Percentiles rank a stretch among this genome's conserved stretches.
Evolutionary conservation across 64 coral and sea anemone species (phyloP).

Genomic region (Stichodactyla mertensii): DNA sequence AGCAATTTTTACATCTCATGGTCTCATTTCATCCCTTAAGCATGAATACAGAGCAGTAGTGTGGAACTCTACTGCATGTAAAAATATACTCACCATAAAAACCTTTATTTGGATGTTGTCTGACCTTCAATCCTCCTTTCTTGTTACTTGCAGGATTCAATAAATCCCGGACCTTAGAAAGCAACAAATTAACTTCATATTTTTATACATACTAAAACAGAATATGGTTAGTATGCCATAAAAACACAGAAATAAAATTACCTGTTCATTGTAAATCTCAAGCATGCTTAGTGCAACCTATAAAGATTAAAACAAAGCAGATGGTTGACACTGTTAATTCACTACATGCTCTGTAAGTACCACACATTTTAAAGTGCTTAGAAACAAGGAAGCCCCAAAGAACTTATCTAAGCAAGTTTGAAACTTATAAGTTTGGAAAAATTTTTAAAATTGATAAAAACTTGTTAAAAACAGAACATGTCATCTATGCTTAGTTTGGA

Average conservation of each 20-base stretch:
- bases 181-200: neutral
- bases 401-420: too few relatives aligned
- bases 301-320: neutral
- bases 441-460: too few relatives aligned
- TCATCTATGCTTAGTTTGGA: too few relatives aligned
- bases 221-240: neutral
- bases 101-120: conserved; percentile 75
- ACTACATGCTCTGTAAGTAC: neutral
- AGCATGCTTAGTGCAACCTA: conserved; percentile 90
- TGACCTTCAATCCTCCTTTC: conserved; percentile 88
- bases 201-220: neutral
- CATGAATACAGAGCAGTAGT: too few relatives aligned
- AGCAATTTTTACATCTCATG: too few relatives aligned
- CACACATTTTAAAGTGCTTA: neutral
- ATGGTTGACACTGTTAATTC: neutral
- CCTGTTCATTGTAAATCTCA: conserved; percentile 93
- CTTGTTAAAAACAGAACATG: too few relatives aligned
- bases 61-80: neutral
- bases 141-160: conserved; percentile 84
- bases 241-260: neutral
- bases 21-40: too few relatives aligned
- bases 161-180: conserved; percentile 63
- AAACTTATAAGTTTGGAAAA: too few relatives aligned
- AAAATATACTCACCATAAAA: conserved; percentile 54
- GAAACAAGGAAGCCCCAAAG: too few relatives aligned